Evolutionary conservation across 2,888 invertebrate species (phyloP).

Genomic region (Tromatobia lineatoria): DNA sequence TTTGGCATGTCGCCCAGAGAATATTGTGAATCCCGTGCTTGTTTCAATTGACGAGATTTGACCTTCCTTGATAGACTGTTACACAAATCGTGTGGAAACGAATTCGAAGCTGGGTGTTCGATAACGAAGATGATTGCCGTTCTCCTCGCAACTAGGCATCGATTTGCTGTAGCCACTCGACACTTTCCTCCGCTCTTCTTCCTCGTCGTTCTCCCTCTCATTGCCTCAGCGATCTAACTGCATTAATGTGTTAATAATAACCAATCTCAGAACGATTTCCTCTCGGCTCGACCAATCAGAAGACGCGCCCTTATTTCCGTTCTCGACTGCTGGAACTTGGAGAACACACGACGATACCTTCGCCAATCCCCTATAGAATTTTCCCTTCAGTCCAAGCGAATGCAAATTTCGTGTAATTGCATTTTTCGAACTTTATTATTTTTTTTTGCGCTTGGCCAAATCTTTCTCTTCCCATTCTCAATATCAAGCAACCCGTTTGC

Average conservation of each 20-base stretch:
- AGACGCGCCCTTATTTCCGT: constrained; percentile 83
- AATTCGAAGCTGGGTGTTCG: constrained; percentile 43
- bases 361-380: background rate
- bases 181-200: constrained; percentile 31
- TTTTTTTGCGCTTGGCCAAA: constrained; percentile 29
- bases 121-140: constrained; percentile 62
- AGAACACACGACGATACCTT: constrained; percentile 38
- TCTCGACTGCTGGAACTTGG: constrained; percentile 42
- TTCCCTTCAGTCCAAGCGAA: background rate
- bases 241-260: constrained; percentile 84
- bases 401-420: constrained; percentile 73
- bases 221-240: constrained; percentile 73
- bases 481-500: constrained; percentile 42
- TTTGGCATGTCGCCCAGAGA: background rate
- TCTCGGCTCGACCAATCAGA: constrained; percentile 83
- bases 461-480: background rate
- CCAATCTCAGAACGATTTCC: constrained; percentile 85
- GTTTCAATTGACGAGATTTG: background rate
- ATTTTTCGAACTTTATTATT: constrained; percentile 75
- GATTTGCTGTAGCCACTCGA: constrained; percentile 29
- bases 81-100: constrained; percentile 47
- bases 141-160: constrained; percentile 49
- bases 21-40: background rate
- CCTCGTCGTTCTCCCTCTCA: constrained; percentile 19
- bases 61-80: constrained; percentile 9